Base-by-base conservation (phyloP, 1,140 invertebrate genomes). In the Caenorhabditis tropicalis region DNA sequence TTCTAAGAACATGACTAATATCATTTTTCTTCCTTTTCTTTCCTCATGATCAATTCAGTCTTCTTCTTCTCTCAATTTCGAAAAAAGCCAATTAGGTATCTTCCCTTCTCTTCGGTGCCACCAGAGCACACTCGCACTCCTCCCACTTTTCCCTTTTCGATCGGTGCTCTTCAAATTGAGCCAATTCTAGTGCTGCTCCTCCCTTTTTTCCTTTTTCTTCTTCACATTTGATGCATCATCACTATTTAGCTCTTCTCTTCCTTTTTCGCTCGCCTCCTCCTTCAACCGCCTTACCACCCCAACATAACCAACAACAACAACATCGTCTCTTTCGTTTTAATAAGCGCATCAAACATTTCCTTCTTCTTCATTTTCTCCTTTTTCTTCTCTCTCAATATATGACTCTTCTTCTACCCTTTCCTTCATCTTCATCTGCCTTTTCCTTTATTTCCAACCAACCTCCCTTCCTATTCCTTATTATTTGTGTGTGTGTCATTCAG, bases 101-200 rank as follows among this genome's bases (percentile, higher is more conserved):
- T 56, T 56, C 7, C 53, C 53, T 27, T n/a, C n/a, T n/a, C n/a
- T 24, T 56, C 53, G 19, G 48, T 51, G 12, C 48, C 53, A 58
- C 27, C 53, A 58, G 53, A 58, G 53, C 53, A 58, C 53, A 29
- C 58, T 12, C 33, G 15, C 31, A 36, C 58, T 36, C 58, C 10
- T 36, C 65, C 39, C 12, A 5, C 39, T 43, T 12, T 12, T 43
- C 39, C 39, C 12, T 12, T 43, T 43, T 43, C 39, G 39, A 43
- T 43, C 39, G 39, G 39, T 27, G 5, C 53, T 24, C 65, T 74
- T 74, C 65, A 74, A 74, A 74, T 74, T 74, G 65, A 74, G 65
- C 65, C 65, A 74, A 74, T 74, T 74, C 43, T n/a, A 24, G 36
- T 6, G 58, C n/a, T 27, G 65, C 29, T 21, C 43, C 65, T 0